phyloP scores from a whole-genome alignment of 1,140 invertebrate species.

The Hormaphis cornu region DNA sequence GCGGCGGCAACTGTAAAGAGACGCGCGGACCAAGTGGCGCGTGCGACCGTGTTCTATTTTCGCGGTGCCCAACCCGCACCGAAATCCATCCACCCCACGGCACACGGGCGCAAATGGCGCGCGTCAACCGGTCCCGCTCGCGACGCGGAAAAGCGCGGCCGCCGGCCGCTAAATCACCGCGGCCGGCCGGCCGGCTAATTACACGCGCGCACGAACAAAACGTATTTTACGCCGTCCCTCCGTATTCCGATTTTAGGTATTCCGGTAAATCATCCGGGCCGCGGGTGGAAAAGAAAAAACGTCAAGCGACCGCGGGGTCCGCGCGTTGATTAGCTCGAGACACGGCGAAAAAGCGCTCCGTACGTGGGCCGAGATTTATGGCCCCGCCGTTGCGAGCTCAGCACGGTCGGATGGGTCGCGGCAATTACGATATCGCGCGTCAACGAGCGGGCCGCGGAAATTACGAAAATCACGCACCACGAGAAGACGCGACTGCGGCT shows the following conservation, averaged over 20 bases:
- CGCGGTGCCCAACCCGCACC: too few relatives aligned
- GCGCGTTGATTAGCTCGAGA: too few relatives aligned
- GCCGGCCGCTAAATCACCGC: background rate
- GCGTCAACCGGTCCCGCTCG: background rate
- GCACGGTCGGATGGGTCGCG: too few relatives aligned
- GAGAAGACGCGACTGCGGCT: too few relatives aligned
- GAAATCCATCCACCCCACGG: too few relatives aligned
- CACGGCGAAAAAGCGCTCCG: too few relatives aligned
- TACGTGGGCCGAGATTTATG: background rate
- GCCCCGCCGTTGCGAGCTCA: too few relatives aligned
- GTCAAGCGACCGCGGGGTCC: background rate
- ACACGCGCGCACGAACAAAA: constrained; percentile 2
- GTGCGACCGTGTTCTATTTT: background rate
- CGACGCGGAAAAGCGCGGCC: background rate
- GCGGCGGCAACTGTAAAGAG: background rate
- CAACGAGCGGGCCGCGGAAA: too few relatives aligned
- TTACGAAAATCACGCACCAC: too few relatives aligned
- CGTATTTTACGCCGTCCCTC: background rate
- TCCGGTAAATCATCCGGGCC: constrained; percentile 13
- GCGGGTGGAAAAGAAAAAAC: too few relatives aligned
- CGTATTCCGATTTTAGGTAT: background rate
- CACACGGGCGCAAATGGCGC: too few relatives aligned
- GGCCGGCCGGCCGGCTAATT: background rate
- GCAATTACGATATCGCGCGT: too few relatives aligned
- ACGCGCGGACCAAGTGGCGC: background rate